Base-by-base conservation (phyloP, 2,113 vertebrate genomes). In the Callopanchax toddi region DNA sequence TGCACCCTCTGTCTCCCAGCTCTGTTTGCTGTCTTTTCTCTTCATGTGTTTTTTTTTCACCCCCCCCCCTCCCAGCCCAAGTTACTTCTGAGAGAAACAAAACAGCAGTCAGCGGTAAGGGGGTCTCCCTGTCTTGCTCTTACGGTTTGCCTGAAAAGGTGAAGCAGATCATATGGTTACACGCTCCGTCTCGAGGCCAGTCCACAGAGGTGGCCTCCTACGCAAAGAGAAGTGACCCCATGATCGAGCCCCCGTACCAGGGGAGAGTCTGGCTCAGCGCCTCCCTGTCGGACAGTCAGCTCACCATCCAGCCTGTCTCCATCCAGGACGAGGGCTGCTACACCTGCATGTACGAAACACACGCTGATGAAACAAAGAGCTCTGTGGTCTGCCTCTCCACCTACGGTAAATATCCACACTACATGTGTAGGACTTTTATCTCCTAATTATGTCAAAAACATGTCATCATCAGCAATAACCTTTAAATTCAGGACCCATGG, bases 291-390 rank as follows among this genome's bases (percentile, higher is more conserved):
- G 48, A 89, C 16, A 91, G 86, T 22, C 62, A 78, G 67, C 89
- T 93, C 59, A 87, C 79, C 58, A 87, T 93, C 61, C 83, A 88
- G 57, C 86, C 91, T 0, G 91, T 93, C 34, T 16, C 56, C 1
- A 73, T 84, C 37, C 71, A 83, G 71, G 92, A 93, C 5, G 92
- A 93, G 66, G 92, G 89, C 44, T 93, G 92, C 85, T 93, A 92
- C 83, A 89, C 86, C 53, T 93, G 92, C 67, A 53, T 89, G 63
- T 93, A 87, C 55, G 60, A 83, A 76, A 88, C 79, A 4, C 69
- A 60, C 17, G 34, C 65, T 0, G 88, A 89, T 0, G 89, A 84
- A 18, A 78, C 23, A 1, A 91, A 89, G 79, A 91, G 70, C 26
- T 75, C 85, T 45, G 83, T 56, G 1, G 71, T 87, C 45, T 93